A percentile compares a stretch with the other conserved stretches of the same genome.
Conservation (phyloP, 2,797 vertebrate genomes). For the Sebastes iracundus region DNA sequence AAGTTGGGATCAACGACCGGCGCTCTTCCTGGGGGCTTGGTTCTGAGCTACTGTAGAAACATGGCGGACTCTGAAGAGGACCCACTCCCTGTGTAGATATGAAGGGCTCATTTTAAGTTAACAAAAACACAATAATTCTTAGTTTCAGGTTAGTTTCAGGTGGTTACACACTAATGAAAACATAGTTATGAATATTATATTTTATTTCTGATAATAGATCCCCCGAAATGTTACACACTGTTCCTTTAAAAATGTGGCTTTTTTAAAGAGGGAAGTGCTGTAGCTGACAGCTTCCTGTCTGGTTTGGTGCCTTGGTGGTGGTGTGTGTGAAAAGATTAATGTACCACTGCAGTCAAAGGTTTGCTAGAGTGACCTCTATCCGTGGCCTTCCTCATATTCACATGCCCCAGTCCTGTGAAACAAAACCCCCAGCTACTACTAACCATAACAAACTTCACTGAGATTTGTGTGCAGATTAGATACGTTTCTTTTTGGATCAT, state of each 20-base stretch:
- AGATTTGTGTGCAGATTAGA: background rate
- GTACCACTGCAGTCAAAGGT: conserved; percentile 56
- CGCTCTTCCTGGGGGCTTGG: no score
- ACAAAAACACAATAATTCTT: no score
- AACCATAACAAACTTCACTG: conserved; percentile 27
- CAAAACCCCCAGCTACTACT: conserved; percentile 9
- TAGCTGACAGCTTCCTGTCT: conserved; percentile 19
- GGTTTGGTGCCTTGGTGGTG: background rate
- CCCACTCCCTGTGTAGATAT: no score
- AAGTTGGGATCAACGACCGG: no score
- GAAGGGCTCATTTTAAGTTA: no score
- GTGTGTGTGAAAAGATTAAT: conserved; percentile 45
- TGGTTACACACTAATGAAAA: background rate
- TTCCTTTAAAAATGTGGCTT: background rate
- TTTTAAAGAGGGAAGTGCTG: background rate
- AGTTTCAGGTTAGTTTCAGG: no score
- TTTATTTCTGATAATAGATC: no score
- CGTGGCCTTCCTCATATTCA: conserved; percentile 60
- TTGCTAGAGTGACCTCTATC: conserved; percentile 26
- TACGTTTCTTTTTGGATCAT: background rate
- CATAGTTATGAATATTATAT: no score
- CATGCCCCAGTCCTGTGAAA: conserved; percentile 61
- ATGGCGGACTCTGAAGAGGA: no score
- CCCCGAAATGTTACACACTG: no score
- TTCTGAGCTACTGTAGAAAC: no score